Evolutionary conservation across 2,888 invertebrate species (phyloP), one percentile per base, ranked within the genome.

Genomic region (Mayetiola destructor): DNA sequence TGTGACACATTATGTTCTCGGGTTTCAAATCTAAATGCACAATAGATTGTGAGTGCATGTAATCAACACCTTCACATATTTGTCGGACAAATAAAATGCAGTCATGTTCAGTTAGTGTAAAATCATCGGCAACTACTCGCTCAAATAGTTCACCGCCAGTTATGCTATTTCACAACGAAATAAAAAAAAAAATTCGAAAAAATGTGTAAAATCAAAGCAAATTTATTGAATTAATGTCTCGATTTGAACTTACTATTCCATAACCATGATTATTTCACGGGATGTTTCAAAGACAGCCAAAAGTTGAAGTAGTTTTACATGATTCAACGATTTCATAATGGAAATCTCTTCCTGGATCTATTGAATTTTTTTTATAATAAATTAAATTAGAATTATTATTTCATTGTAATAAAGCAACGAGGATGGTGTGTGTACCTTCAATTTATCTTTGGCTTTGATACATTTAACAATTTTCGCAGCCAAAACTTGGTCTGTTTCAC

Each of bases 91-190:
- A 95, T 59, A 88, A 76, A 59, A 90, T 81, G 65, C 85, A 83
- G 68, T 80, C 92, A 66, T 81, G 80, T 73, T 94, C 96, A 0
- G 96, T 92, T 57, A 93, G 76, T 12, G 90, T 87, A 69, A 92
- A 92, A 66, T 91, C 90, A 65, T 93, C 94, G 12, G 89, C 91
- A 0, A 91, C 88, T 2, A 96, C 89, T 57, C 94, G 77, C 67
- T 94, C 92, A 68, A 95, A 95, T 35, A 96, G 76, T 69, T 96
- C 94, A 0, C 94, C 95, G 2, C 95, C 94, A 60, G 85, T 85
- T 62, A 94, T 86, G 66, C 93, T 94, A 23, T 20, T 42, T 20
- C 16, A 10, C 3, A 23, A 18, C 3, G 3, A 42, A 74, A 73
- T 59, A 59, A 59, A 55, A 59, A 54, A 56, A 58, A 20, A 57